Conservation (phyloP, 2,888 invertebrate genomes). For the Hydropsyche betteni region DNA sequence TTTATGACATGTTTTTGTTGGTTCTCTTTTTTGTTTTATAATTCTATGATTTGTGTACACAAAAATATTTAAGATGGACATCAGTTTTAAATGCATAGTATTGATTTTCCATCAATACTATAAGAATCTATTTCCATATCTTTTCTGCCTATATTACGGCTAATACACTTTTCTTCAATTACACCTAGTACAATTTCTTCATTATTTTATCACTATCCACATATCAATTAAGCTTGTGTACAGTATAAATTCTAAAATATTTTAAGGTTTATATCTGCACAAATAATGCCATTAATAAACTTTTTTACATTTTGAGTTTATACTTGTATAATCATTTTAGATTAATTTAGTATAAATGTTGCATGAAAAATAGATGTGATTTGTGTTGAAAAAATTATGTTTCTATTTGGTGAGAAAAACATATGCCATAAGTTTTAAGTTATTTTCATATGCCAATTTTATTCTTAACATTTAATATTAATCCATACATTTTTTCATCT, state of each 20-base stretch:
- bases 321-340: not conserved
- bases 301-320: slow-evolving; percentile 7
- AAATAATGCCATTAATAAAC: slow-evolving; percentile 11
- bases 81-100: not conserved
- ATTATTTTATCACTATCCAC: slow-evolving; percentile 21
- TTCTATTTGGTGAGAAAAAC: no score
- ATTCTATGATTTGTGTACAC: not conserved
- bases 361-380: slow-evolving; percentile 33
- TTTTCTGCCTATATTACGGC: not conserved
- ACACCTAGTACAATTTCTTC: slow-evolving; percentile 4
- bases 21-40: not conserved
- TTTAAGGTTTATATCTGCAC: slow-evolving; percentile 5
- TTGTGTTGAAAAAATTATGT: slow-evolving; percentile 24
- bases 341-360: slow-evolving; percentile 12
- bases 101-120: not conserved
- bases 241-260: not conserved
- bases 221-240: not conserved
- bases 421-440: not conserved
- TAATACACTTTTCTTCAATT: slow-evolving; percentile 9
- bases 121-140: not conserved
- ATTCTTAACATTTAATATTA: no score
- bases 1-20: slow-evolving; percentile 1
- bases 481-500: not conserved
- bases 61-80: not conserved
- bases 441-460: no score